Base-by-base conservation (phyloP, 2,113 vertebrate genomes). In the Corythaeola cristata region DNA sequence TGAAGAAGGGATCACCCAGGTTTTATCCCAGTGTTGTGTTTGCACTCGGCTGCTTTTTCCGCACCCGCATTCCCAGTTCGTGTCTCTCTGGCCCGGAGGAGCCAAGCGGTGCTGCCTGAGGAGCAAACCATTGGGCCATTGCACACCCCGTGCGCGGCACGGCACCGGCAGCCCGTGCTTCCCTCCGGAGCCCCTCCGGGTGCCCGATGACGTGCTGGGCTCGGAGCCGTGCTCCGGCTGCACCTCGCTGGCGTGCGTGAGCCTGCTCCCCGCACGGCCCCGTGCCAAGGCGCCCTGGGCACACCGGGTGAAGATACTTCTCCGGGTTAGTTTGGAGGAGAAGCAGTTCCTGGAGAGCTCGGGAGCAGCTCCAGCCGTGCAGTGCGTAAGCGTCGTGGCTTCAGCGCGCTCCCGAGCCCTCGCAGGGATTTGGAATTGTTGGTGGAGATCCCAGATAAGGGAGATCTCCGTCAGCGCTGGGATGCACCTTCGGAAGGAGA, bases 301-400 rank as follows among this genome's bases (percentile, higher is more conserved):
- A n/a, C 35, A 4, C 3, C 24, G 7, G 44, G 44, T 18, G 1
- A 32, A 66, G 10, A 26, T 5, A 5, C 62, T 26, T 21, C 44
- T 37, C 10, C 0, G 3, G 78, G 74, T 53, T 7, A 1, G 41
- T n/a, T 19, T 66, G 79, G 78, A 77, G 79, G 55, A 69, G 64
- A 59, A 53, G 2, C 73, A 18, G 68, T 73, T 95, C 91, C 88
- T 89, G 93, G 85, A 81, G 93, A 87, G 88, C 82, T 28, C 2
- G 17, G 52, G 58, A 62, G 2, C 49, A 62, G 59, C 73, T 80
- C 22, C 0, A 2, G 35, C n/a, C 91, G 37, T 39, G 52, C 80
- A 22, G 5, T 2, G 0, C 7, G 45, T 3, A 2, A 26, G 24
- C 39, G 6, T 30, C 8, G 2, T 1, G 14, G 41, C 53, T 37